Evolutionary conservation across 2,113 vertebrate genomes (phyloP).

Genomic region (Charadrius vociferus): DNA sequence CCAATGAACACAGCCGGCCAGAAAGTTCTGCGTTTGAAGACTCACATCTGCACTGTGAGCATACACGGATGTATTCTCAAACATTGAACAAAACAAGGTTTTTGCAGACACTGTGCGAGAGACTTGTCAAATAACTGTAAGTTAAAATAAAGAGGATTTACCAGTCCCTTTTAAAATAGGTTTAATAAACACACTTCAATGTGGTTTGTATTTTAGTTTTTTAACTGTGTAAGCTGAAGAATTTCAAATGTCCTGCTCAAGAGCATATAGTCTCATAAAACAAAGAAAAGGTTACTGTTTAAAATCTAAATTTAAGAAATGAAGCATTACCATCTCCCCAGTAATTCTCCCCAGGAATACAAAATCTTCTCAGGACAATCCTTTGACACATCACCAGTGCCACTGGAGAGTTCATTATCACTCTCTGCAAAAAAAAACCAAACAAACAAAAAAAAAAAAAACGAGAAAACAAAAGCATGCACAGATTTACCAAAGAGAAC

Average conservation of each 20-base stretch:
- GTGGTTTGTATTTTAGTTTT: not conserved
- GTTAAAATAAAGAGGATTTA: not conserved
- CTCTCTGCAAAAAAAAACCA: conserved; percentile 82
- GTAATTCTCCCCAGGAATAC: conserved; percentile 94
- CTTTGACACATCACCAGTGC: conserved; percentile 97
- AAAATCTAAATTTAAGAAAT: conserved; percentile 29
- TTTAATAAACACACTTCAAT: not conserved
- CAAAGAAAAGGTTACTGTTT: not conserved
- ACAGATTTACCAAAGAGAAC: not conserved
- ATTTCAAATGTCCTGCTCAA: not conserved
- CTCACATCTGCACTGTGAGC: not conserved
- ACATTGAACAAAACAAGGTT: not conserved
- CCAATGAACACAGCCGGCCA: not conserved
- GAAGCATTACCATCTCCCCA: conserved; percentile 89
- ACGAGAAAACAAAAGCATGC: not conserved
- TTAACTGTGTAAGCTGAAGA: not conserved
- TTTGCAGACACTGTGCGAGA: not conserved
- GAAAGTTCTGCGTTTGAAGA: not conserved
- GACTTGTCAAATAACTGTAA: not conserved
- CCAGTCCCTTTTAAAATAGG: not conserved
- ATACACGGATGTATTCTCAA: not conserved
- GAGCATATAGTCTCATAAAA: not conserved
- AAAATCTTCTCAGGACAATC: conserved; percentile 98
- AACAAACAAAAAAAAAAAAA: not conserved
- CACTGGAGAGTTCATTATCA: conserved; percentile 96